Conservation (phyloP, 2,888 invertebrate species). For the Creontiades dilutus region DNA sequence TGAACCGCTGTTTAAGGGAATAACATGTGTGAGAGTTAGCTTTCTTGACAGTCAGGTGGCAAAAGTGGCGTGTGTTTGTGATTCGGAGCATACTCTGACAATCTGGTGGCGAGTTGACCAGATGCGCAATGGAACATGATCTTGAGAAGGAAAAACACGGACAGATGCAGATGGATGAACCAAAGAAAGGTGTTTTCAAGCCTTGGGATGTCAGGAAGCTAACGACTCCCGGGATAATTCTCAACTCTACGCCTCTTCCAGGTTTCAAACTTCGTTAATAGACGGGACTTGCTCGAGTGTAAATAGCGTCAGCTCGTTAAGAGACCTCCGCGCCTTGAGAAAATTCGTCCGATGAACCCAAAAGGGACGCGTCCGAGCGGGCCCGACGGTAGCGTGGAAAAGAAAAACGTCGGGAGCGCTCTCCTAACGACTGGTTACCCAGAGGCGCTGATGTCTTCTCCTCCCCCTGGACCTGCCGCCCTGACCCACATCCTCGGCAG, state of each 20-base stretch:
- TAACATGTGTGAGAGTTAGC: too few relatives aligned
- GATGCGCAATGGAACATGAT: too few relatives aligned
- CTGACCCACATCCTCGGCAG: conserved; percentile 60
- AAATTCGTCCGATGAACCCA: conserved; percentile 51
- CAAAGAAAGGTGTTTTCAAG: neutral
- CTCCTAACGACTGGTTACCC: conserved; percentile 60
- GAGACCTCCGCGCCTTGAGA: conserved; percentile 4
- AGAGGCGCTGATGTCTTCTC: conserved; percentile 56
- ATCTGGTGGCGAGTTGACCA: too few relatives aligned
- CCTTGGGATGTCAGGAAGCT: neutral
- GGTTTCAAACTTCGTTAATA: conserved; percentile 30
- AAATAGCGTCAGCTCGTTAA: conserved; percentile 66
- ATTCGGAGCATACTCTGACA: too few relatives aligned
- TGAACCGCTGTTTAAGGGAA: too few relatives aligned
- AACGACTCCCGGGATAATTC: conserved; percentile 15
- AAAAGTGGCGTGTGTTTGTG: too few relatives aligned
- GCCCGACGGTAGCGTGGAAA: conserved; percentile 50
- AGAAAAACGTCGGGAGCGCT: conserved; percentile 42
- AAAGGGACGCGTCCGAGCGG: neutral
- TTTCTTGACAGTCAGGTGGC: too few relatives aligned
- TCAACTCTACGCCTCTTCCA: conserved; percentile 39
- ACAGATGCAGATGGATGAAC: too few relatives aligned
- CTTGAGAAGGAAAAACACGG: too few relatives aligned
- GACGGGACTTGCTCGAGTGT: conserved; percentile 49
- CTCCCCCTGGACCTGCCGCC: conserved; percentile 2